phyloP scores from a whole-genome alignment of 2,888 invertebrate species.

The Zaprionus obscuricornis region DNA sequence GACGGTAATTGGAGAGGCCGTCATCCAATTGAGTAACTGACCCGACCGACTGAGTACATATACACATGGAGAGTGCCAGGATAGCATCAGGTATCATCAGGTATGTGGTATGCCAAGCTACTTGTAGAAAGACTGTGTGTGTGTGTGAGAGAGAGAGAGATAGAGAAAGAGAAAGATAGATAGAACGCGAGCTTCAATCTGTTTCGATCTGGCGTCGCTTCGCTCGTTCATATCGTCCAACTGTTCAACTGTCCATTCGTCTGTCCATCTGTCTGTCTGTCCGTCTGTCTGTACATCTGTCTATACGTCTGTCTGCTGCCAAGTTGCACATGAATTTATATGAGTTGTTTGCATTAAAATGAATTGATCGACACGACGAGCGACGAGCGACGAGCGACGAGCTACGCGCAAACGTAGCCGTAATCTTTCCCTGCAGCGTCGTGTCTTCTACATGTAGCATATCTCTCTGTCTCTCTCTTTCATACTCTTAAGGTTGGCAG shows the following conservation, averaged over 20 bases:
- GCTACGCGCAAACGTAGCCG: conserved; percentile 16
- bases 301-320: conserved; percentile 31
- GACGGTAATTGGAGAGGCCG: conserved; percentile 51
- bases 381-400: conserved; percentile 47
- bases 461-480: neutral
- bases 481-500: too few species aligned
- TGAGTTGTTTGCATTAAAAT: conserved; percentile 76
- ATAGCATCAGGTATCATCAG: too few species aligned
- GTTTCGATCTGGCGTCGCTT: conserved; percentile 43
- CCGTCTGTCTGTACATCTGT: too few species aligned
- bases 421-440: neutral
- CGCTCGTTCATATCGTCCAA: too few species aligned
- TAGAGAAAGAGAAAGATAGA: neutral
- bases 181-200: conserved; percentile 39
- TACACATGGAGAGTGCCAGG: too few species aligned
- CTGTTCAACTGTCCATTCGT: too few species aligned
- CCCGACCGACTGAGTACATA: conserved; percentile 25
- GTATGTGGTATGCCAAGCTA: neutral
- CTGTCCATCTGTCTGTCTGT: too few species aligned
- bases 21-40: conserved; percentile 44
- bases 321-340: conserved; percentile 73
- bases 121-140: neutral
- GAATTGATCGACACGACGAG: conserved; percentile 74
- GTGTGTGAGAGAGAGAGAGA: neutral
- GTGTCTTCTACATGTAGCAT: too few species aligned